Base-by-base conservation (phyloP, 2,113 vertebrate species). In the Chelonoidis abingdonii region DNA sequence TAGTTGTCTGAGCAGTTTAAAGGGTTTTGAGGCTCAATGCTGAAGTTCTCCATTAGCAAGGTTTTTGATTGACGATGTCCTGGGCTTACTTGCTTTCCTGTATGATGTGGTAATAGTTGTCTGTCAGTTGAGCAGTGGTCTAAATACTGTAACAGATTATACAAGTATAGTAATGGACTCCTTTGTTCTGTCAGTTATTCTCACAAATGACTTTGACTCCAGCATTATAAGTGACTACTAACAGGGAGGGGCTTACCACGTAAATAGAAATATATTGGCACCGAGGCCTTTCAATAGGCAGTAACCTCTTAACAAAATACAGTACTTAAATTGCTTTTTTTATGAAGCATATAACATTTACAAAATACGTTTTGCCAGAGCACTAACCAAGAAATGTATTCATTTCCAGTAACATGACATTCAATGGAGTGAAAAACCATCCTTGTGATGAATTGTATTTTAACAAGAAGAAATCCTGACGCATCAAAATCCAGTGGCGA, bases 61-160 rank as follows among this genome's bases (percentile, higher is more conserved):
- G 72, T 89, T 93, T 93, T 89, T 89, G 90, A 92, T 50, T 49
- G 87, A n/a, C 5, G 9, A 89, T 89, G 53, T 44, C 47, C 75
- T 27, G 22, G 41, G 41, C 24, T 78, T 24, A 25, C 7, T 44
- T 75, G 38, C 69, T 44, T 47, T 22, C 31, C 10, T 10, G 50
- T 81, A 13, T 35, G 17, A 44, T 53, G 83, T 31, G 88, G 56
- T 6, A 83, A 90, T 54, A 89, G 49, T 82, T 89, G 54, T n/a
- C 2, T 1, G 80, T 91, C 44, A 84, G 84, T 21, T 80, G 62
- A 49, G 10, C 89, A 50, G 13, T 8, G 12, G 47, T 88, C 69
- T 57, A 79, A 79, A 83, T 6, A 24, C 57, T 92, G 87, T 79
- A 53, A n/a, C 0, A 79, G 87, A 97, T 88, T 78, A 56, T 27